phyloP scores from a whole-genome alignment of 1,140 invertebrate genomes.

The Zophobas morio region DNA sequence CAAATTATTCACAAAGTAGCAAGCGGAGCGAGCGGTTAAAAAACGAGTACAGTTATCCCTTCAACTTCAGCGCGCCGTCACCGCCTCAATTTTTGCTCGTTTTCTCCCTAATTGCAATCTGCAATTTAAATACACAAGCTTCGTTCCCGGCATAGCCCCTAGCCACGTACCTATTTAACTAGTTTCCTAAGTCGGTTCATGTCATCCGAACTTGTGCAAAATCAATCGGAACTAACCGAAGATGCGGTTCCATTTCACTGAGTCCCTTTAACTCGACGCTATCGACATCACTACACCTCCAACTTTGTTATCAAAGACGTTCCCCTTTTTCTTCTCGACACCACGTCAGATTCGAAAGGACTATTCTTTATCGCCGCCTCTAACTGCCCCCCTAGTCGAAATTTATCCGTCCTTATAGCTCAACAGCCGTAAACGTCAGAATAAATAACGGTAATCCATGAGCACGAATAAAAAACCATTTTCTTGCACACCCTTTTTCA shows the following conservation, averaged over 20 bases:
- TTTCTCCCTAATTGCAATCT: slow-evolving; percentile 1
- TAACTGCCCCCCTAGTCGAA: not conserved
- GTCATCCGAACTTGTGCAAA: not conserved
- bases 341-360: not conserved
- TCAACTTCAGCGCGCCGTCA: too few species aligned
- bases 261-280: not conserved
- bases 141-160: not conserved
- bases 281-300: not conserved
- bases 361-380: slow-evolving; percentile 16
- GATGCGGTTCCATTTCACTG: not conserved
- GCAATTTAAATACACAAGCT: slow-evolving; percentile 10
- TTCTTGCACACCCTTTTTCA: not conserved
- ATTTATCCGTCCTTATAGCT: slow-evolving; percentile 31
- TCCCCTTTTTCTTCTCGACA: not conserved
- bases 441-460: slow-evolving; percentile 37
- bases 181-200: not conserved
- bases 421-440: slow-evolving; percentile 38
- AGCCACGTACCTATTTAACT: not conserved
- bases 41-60: too few species aligned
- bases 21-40: too few species aligned
- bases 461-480: slow-evolving; percentile 2
- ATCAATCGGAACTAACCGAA: slow-evolving; percentile 10
- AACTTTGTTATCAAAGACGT: not conserved
- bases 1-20: too few species aligned
- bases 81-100: too few species aligned